Conservation (phyloP, 2,113 vertebrate species). For the Dasyprocta punctata region DNA sequence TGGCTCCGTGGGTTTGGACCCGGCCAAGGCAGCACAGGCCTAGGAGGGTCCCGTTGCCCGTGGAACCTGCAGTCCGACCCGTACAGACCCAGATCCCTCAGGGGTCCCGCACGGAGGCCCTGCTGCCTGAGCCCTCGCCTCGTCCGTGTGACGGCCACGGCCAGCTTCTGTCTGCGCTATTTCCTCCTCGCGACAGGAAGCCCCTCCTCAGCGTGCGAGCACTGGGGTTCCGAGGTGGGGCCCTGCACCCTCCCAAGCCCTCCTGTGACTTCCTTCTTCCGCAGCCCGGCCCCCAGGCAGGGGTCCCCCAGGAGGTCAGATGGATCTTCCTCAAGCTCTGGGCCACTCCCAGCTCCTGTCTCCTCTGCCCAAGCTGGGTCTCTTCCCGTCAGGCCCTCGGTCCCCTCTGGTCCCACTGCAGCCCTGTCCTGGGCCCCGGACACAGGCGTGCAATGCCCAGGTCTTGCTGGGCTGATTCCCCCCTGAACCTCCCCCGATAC, state of each 20-base stretch:
- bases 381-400: neutral
- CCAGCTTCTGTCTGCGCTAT: no score
- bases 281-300: neutral
- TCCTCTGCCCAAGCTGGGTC: neutral
- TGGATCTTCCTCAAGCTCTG: neutral
- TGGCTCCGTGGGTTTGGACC: neutral
- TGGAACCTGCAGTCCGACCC: neutral
- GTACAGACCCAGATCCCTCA: neutral
- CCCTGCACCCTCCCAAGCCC: neutral
- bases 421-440: neutral
- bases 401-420: neutral
- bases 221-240: neutral
- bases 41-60: neutral
- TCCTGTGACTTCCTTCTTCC: neutral
- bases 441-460: neutral
- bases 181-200: no score
- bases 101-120: no score
- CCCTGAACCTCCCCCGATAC: neutral
- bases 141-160: no score
- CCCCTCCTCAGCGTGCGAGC: neutral
- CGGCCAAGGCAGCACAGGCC: no score
- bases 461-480: neutral
- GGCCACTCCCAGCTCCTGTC: no score
- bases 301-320: neutral
- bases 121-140: neutral